phyloP scores from a whole-genome alignment of 2,797 vertebrate species.

The Gymnothorax javanicus region DNA sequence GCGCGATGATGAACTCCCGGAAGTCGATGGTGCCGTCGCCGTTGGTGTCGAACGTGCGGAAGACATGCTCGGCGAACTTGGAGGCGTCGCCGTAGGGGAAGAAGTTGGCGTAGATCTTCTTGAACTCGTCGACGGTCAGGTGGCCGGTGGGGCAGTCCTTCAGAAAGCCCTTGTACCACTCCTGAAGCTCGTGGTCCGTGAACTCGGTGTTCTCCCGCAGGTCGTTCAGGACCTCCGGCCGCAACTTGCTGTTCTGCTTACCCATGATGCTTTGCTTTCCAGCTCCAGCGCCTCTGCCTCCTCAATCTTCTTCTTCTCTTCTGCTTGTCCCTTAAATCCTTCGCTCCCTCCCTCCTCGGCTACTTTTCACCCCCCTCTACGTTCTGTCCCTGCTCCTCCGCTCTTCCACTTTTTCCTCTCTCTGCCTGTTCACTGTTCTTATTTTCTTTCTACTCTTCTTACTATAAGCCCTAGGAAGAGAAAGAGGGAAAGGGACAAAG shows the following conservation, averaged over 20 bases:
- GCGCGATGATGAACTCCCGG: conserved; percentile 85
- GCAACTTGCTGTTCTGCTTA: conserved; percentile 86
- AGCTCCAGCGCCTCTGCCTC: conserved; percentile 6
- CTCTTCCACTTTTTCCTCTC: not conserved
- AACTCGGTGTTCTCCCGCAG: conserved; percentile 85
- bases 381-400: not conserved
- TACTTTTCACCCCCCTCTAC: not conserved
- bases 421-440: not conserved
- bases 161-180: conserved; percentile 88
- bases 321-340: not conserved
- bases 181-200: conserved; percentile 85
- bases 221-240: conserved; percentile 83
- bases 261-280: conserved; percentile 68
- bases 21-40: conserved; percentile 84
- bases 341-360: not conserved
- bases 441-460: not conserved
- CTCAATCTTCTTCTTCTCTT: conserved; percentile 19
- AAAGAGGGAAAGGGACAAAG: not conserved
- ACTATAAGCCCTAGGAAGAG: not conserved
- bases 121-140: conserved; percentile 85
- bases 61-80: conserved; percentile 85
- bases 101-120: conserved; percentile 88
- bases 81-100: conserved; percentile 83
- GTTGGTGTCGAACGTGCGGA: conserved; percentile 85
- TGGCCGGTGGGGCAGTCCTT: conserved; percentile 86